phyloP scores from a whole-genome alignment of 1,140 invertebrate genomes.

The Leptopilina clavipes region DNA sequence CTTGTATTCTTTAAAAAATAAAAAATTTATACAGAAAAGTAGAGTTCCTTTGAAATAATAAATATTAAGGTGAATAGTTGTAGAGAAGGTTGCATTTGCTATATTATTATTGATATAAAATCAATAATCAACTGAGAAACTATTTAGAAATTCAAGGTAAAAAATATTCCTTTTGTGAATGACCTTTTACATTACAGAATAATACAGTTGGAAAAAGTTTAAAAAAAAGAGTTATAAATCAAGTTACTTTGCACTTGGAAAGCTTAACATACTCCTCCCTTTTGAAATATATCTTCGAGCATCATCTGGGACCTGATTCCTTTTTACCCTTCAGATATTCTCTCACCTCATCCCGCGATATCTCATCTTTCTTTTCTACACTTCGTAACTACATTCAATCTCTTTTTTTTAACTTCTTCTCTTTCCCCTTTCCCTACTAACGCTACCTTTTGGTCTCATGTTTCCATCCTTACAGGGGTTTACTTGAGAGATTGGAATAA shows the following conservation, averaged over 20 bases:
- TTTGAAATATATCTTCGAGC: slow-evolving; percentile 16
- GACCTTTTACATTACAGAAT: slow-evolving; percentile 1
- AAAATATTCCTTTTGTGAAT: not conserved
- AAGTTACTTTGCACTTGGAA: slow-evolving; percentile 6
- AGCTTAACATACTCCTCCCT: slow-evolving; percentile 17
- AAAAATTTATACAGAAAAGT: too few relatives aligned
- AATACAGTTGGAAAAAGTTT: not conserved
- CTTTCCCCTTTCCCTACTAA: not conserved
- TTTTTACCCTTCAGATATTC: slow-evolving; percentile 15
- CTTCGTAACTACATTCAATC: slow-evolving; percentile 25
- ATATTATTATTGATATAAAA: too few relatives aligned
- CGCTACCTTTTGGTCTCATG: not conserved
- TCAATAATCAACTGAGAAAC: too few relatives aligned
- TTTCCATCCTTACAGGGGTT: slow-evolving; percentile 6
- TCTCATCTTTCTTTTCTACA: slow-evolving; percentile 14
- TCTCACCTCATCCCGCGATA: slow-evolving; percentile 17
- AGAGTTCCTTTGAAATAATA: too few relatives aligned
- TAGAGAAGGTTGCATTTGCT: too few relatives aligned
- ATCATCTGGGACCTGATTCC: slow-evolving; percentile 28
- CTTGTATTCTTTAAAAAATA: too few relatives aligned
- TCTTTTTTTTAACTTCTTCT: not conserved
- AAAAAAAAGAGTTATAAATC: slow-evolving; percentile 7
- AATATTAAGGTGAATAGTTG: too few relatives aligned
- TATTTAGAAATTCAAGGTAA: not conserved
- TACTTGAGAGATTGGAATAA: slow-evolving; percentile 7